Evolutionary conservation across 2,797 vertebrate genomes (phyloP).

Genomic region (Chloroceryle amazona): DNA sequence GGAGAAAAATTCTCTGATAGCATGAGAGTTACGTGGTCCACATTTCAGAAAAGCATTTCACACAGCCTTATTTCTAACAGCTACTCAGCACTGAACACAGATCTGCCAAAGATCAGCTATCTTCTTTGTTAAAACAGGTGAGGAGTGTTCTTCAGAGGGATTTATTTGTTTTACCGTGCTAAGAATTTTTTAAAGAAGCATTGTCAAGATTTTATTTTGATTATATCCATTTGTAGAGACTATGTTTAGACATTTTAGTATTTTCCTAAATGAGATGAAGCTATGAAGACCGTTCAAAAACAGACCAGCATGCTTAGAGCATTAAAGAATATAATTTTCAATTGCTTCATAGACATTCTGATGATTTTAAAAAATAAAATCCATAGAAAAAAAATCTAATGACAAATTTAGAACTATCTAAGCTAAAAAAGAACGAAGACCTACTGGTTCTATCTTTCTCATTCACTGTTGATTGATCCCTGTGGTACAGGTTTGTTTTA

Average conservation of each 20-base stretch:
- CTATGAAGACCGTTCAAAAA: background rate
- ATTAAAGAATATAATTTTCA: background rate
- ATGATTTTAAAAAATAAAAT: background rate
- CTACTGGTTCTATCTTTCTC: background rate
- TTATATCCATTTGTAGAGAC: background rate
- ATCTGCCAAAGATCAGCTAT: conserved; percentile 31
- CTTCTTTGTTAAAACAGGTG: conserved; percentile 26
- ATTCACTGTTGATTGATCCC: background rate
- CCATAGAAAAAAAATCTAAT: background rate
- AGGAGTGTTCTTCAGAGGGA: background rate
- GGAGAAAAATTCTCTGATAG: conserved; percentile 5
- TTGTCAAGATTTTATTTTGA: background rate
- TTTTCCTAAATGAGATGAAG: background rate
- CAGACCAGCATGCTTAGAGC: background rate
- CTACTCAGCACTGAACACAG: background rate
- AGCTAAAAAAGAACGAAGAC: background rate
- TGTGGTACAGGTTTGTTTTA: background rate
- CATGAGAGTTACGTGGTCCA: background rate
- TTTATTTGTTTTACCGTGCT: background rate
- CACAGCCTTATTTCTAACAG: background rate
- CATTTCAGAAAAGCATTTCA: background rate
- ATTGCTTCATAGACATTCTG: background rate
- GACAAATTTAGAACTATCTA: background rate
- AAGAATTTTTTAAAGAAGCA: background rate
- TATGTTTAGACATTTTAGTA: background rate